These are phyloP conservation scores for Dexiosoma caninum DNA, from an alignment of 2,888 invertebrate genomes.

Conservation along the genomic window DNA sequence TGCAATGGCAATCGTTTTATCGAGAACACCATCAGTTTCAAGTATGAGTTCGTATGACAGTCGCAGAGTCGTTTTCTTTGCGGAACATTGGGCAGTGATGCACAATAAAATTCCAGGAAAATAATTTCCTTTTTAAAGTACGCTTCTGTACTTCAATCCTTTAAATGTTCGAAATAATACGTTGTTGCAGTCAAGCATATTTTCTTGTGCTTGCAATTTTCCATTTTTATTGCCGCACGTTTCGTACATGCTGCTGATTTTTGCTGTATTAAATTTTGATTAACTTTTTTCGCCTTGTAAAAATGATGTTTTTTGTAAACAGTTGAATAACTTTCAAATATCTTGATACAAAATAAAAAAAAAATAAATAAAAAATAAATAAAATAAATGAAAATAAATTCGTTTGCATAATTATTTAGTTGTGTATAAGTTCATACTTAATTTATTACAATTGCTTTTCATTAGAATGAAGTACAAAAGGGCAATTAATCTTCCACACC, in stretches of 20 bases:
- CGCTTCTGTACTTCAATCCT: not conserved
- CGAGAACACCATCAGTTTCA: not conserved
- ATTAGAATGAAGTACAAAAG: too few species aligned
- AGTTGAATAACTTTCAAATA: too few species aligned
- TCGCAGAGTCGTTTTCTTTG: not conserved
- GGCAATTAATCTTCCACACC: too few species aligned
- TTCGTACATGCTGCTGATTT: conserved; percentile 27
- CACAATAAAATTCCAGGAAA: not conserved
- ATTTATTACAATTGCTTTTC: too few species aligned
- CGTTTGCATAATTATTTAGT: too few species aligned
- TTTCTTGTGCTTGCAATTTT: conserved; percentile 9
- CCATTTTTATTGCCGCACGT: conserved; percentile 14
- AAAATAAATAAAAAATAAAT: too few species aligned
- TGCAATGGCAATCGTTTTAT: conserved; percentile 1
- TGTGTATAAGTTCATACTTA: too few species aligned
- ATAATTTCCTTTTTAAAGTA: not conserved
- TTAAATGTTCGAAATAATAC: not conserved
- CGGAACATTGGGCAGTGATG: not conserved
- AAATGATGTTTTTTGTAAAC: too few species aligned
- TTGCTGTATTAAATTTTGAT: conserved; percentile 4
- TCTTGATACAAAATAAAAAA: too few species aligned
- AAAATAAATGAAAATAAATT: too few species aligned
- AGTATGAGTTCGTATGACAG: not conserved
- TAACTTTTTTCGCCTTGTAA: conserved; percentile 23
- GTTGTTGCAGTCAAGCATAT: not conserved